A percentile compares a stretch with the other conserved stretches of the same genome.
phyloP scores from a whole-genome alignment of 2,797 vertebrate species.

The Melanotaenia maccullochi region DNA sequence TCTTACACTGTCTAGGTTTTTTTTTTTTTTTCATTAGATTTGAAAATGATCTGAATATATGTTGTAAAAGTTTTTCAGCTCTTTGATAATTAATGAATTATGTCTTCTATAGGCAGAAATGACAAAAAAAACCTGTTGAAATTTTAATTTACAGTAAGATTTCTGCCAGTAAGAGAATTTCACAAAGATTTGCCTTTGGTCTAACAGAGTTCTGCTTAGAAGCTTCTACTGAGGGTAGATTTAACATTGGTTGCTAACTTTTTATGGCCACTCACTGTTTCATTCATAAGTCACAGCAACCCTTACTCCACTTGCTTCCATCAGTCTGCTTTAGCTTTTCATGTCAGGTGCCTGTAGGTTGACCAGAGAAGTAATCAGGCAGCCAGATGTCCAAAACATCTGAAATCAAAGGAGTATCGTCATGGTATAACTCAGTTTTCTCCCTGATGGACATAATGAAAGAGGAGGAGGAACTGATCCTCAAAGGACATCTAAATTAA shows the following conservation, averaged over 20 bases:
- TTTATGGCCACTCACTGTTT: conserved; percentile 11
- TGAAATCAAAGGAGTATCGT: conserved; percentile 1
- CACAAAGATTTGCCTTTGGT: conserved; percentile 17
- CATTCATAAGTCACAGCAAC: conserved; percentile 38
- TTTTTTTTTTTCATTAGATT: background rate
- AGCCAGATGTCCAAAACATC: conserved; percentile 4
- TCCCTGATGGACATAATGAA: background rate
- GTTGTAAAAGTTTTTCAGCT: too few relatives aligned
- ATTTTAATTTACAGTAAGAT: background rate
- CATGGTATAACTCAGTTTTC: background rate
- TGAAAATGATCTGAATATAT: too few relatives aligned
- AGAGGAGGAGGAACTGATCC: background rate
- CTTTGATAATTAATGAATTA: background rate
- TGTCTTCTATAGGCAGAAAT: background rate
- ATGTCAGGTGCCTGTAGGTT: conserved; percentile 29
- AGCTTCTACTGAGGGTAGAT: conserved; percentile 25
- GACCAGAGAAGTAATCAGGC: conserved; percentile 21
- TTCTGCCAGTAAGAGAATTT: conserved; percentile 17
- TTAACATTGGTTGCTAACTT: conserved; percentile 28
- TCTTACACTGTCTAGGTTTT: background rate
- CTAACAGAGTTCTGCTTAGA: conserved; percentile 12
- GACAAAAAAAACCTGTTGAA: conserved; percentile 2
- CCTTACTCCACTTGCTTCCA: conserved; percentile 15
- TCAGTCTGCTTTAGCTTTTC: conserved; percentile 31
- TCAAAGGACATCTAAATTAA: background rate